Base-by-base conservation (phyloP, 2,113 vertebrate species). In the Ibidorhyncha struthersii region DNA sequence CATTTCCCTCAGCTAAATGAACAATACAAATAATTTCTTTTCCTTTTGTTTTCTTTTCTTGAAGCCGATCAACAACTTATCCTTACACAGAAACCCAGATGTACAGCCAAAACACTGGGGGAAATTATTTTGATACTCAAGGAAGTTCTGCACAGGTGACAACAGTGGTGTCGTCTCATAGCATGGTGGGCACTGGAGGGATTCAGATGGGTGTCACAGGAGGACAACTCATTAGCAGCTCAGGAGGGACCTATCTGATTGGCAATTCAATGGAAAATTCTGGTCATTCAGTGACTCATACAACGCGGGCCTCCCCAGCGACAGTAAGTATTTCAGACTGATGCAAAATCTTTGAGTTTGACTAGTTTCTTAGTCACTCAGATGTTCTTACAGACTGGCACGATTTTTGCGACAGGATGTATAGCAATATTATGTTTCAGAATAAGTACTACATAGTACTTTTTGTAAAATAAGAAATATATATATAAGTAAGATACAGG, bases 261-360 rank as follows among this genome's bases (percentile, higher is more conserved):
- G 98, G 98, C 94, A 98, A 98, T 93, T 98, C 98, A 67, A 99
- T 99, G 98, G 98, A 99, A 97, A 98, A 98, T 97, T 98, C 98
- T 96, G 98, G 98, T 87, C 98, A 99, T 83, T 96, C 98, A 23
- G 98, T 98, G 97, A 99, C 98, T 84, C 98, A 99, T 50, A 98
- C 98, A 23, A 98, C 98, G 4, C 98, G 98, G 83, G 98, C 98
- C 90, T 99, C 98, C 62, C 98, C 98, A 93, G 98, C 98, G 1
- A 99, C 98, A 94, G 98, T 99, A 98, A 99, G 98, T 98, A 97
- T 92, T 84, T 74, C 88, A 89, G 59, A 95, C 65, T 85, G n/a
- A 66, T 43, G 17, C 56, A 66, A 56, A 79, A 29, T 90, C 92
- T 96, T 94, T 91, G 66, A 47, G n/a, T n/a, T n/a, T n/a, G 79